Evolutionary conservation across 2,113 vertebrate genomes (phyloP), one percentile per base, ranked within the genome.

Genomic region (Colius striatus): DNA sequence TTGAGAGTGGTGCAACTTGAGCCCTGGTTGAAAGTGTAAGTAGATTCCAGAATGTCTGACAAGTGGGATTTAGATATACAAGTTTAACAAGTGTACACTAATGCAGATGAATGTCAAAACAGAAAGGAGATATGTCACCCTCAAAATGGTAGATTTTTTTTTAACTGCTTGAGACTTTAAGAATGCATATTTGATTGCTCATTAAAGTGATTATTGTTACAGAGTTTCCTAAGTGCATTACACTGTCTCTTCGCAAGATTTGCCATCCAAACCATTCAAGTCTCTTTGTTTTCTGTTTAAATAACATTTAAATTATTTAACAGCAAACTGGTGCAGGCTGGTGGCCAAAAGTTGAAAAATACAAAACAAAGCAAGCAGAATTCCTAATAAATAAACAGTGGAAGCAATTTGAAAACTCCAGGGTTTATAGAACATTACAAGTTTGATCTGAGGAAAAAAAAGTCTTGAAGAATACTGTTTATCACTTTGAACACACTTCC

Each of bases 1-100:
- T 97, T 93, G 82, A 96, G 95, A 97, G 80, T 84, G 89, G 89
- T 89, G 87, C 84, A 96, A 94, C 96, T 88, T 57, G 85, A 97
- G 94, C 95, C 68, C 72, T 15, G 84, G 93, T 86, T 96, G 61
- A 95, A 97, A 96, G 86, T 75, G 38, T 81, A 92, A 92, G 88
- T 47, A 89, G 94, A 90, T 95, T 90, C 76, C 55, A 86, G 72
- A 94, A 67, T 84, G 79, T 86, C 87, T 96, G 96, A 96, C 82
- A 93, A 90, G 94, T 5, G 6, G 92, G 93, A 96, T 97, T 97
- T 94, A 93, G 86, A 90, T 73, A 65, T 84, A 68, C 72, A 60
- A 86, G 61, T 93, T 79, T 92, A 96, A 87, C 48, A 95, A 94
- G 89, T 61, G 63, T 76, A 93, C 62, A 87, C 89, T 95, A 97